Evolutionary conservation across 2,797 vertebrate genomes (phyloP), one percentile per base, ranked within the genome.

Genomic region (Alauda arvensis): DNA sequence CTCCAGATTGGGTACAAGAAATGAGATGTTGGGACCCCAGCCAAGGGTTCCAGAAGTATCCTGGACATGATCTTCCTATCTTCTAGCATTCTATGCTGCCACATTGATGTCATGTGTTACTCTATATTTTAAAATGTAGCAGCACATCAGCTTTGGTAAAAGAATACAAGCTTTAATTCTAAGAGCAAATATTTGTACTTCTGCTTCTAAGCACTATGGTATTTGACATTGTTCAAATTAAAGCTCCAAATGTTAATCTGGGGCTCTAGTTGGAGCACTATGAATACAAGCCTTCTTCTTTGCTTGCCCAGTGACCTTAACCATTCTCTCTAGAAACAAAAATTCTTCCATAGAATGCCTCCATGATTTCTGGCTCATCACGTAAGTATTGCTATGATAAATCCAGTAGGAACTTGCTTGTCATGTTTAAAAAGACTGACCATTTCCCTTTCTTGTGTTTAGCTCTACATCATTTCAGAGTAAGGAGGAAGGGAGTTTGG

Each of bases 171-270:
- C 40, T 62, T 83, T 92, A 82, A 91, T 92, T 85, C 90, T 83
- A 88, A 79, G 57, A 42, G 29, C 79, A 92, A 94, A 93, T 90
- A 92, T 93, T 94, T 95, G 63, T 45, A 55, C 65, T 87, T 87
- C 88, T 92, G 67, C 74, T 94, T 90, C 75, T 83, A 85, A 90
- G 79, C 68, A 71, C 71, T 74, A 24, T 87, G 90, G 77, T 91
- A 81, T 91, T 93, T 92, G 88, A 90, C 80, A 74, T 52, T 74
- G 46, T 74, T 85, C 60, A 90, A 84, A 92, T 89, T 90, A 90
- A 93, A 91, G 34, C 23, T 52, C 37, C 29, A 62, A 91, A 84
- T 59, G 85, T 83, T 95, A 94, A 94, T 90, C 85, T 3, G 0
- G 70, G 57, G 57, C 85, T 87, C 61, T 51, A 63, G 79, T 16